A percentile compares a stretch with the other conserved stretches of the same genome.
Conservation (phyloP, 2,888 invertebrate species). For the Cryptocephalus primarius region DNA sequence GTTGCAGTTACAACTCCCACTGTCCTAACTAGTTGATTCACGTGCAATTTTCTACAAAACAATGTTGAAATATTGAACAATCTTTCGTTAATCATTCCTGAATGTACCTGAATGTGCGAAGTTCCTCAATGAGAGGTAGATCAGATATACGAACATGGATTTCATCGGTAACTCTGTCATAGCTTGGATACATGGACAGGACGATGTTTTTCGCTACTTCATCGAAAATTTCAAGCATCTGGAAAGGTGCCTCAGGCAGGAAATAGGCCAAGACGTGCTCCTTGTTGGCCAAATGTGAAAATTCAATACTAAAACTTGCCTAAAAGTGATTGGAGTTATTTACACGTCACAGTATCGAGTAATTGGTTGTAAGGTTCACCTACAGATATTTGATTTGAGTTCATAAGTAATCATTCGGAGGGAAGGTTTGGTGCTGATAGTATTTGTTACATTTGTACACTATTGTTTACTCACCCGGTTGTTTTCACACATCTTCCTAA, state of each 20-base stretch:
- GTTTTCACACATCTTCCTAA: slow-evolving; percentile 88
- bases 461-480: slow-evolving; percentile 53
- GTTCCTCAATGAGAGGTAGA: slow-evolving; percentile 89
- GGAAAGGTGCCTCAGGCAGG: slow-evolving; percentile 91
- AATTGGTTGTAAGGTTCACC: background rate
- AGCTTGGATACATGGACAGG: slow-evolving; percentile 87
- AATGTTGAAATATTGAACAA: background rate
- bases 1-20: slow-evolving; percentile 93
- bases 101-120: slow-evolving; percentile 71
- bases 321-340: slow-evolving; percentile 13
- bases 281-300: slow-evolving; percentile 77
- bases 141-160: slow-evolving; percentile 94
- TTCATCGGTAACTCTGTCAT: slow-evolving; percentile 86
- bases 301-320: slow-evolving; percentile 86
- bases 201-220: slow-evolving; percentile 91
- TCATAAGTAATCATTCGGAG: no score
- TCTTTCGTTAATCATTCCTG: background rate
- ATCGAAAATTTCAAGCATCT: slow-evolving; percentile 94
- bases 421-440: no score
- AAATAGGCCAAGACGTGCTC: slow-evolving; percentile 95
- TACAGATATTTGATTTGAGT: no score
- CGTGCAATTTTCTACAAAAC: slow-evolving; percentile 56
- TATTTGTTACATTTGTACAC: no score
- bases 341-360: slow-evolving; percentile 2
- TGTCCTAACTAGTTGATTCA: slow-evolving; percentile 91